Percentiles rank a stretch among this genome's conserved stretches.
Conservation (phyloP, 2,797 vertebrate species). For the Pygocentrus nattereri region DNA sequence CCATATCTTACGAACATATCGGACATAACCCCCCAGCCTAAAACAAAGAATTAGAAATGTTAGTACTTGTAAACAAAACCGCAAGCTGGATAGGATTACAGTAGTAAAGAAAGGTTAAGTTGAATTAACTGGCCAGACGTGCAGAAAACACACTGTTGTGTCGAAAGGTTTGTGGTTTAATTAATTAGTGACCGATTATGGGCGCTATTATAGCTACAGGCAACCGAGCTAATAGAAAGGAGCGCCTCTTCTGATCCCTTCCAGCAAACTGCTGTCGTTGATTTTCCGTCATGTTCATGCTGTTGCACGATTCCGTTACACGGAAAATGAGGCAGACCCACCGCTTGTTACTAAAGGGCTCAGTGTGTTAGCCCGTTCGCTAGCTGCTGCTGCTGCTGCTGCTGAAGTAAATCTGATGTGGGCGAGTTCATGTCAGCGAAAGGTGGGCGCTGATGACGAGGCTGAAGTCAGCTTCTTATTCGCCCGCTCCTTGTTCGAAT, state of each 20-base stretch:
- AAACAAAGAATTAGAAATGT: not conserved
- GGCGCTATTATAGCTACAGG: not conserved
- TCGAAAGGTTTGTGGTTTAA: not conserved
- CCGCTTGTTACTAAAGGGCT: not conserved
- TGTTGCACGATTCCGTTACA: not conserved
- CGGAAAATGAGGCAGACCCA: not conserved
- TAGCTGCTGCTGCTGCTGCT: not conserved
- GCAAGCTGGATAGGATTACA: not conserved
- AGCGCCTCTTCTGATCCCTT: not conserved
- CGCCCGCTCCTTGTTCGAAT: too few relatives aligned
- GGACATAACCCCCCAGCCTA: not conserved
- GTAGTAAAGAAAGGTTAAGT: not conserved
- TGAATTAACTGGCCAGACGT: not conserved
- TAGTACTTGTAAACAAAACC: not conserved
- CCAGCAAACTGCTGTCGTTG: not conserved
- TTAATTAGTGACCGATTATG: not conserved
- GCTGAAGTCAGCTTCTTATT: too few relatives aligned
- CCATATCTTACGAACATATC: slow-evolving; percentile 38
- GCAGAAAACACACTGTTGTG: too few relatives aligned
- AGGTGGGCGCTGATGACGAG: too few relatives aligned
- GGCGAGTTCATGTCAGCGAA: too few relatives aligned
- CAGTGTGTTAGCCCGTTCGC: not conserved
- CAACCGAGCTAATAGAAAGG: not conserved
- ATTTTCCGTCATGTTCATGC: not conserved
- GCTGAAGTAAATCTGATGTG: not conserved